Evolutionary conservation across 2,797 vertebrate genomes (phyloP), one percentile per base, ranked within the genome.

Genomic region (Alosa sapidissima): DNA sequence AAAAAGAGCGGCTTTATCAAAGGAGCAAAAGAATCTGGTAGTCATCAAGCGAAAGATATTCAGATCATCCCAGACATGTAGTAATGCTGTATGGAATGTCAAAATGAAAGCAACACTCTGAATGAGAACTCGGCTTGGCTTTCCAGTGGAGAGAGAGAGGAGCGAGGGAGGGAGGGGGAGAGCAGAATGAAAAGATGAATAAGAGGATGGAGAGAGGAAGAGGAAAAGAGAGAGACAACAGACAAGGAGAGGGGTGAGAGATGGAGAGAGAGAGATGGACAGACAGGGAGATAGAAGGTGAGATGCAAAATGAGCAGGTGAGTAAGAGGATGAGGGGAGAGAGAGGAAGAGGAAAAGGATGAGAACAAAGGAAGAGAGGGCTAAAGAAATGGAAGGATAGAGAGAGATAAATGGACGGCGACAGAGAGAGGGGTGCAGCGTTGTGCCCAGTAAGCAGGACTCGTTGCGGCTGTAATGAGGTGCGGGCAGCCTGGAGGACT

Each of bases 381-480:
- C 8, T 72, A 33, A 10, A 72, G 72, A 78, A 5, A 78, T 41
- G 16, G 72, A 47, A 1, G 72, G 72, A 78, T 36, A 78, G 36
- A 47, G 72, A 78, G 16, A 47, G 72, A 78, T 16, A 60, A n/a
- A 60, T 8, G 21, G 55, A 60, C 1, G 0, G 5, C 8, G 1
- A 62, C 8, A 24, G 65, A 86, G 58, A 81, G 49, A 87, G 14
- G 45, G 75, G 36, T 62, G 48, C 51, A 65, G 81, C 21, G 81
- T 78, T 51, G 78, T 85, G 86, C 82, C 55, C 62, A 81, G 54
- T 83, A 49, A 89, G 87, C 81, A 68, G 55, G 85, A 60, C 84
- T 84, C 84, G 85, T 86, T 86, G 87, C 83, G 82, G 88, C 51
- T 78, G 86, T 82, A 84, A 85, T 62, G 84, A 85, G 85, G 75